Evolutionary conservation across 1,140 invertebrate species (phyloP), one percentile per base, ranked within the genome.

Genomic region (Drosophila kanapiae): DNA sequence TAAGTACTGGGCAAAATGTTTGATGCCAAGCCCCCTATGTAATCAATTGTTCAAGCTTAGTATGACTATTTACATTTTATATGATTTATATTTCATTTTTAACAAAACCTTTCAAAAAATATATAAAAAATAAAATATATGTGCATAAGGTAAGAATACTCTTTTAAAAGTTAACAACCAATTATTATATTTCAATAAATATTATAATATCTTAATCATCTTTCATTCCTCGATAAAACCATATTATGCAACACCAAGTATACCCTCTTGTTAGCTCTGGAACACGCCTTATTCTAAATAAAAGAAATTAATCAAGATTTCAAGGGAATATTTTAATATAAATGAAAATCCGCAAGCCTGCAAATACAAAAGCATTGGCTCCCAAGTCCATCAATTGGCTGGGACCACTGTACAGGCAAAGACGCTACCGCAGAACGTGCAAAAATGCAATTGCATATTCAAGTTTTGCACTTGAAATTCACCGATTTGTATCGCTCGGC

Each of bases 401-500:
- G 57, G 38, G 13, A 11, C 59, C 42, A 75, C 77, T 80, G 78
- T 80, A 62, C 63, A 6, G 18, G 10, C 37, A 18, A 69, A 54
- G 47, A 75, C 29, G 37, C 53, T 58, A 51, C 56, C 40, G 54
- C 51, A 69, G 43, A 77, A 71, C 75, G 68, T 70, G 67, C 60
- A 88, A 79, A 80, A 87, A 64, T 88, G 48, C 84, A 88, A 88
- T 90, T 88, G 84, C 85, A 88, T 90, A 88, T 88, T 88, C 84
- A 88, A 88, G 84, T 75, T 87, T 81, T 88, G 84, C 84, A 88
- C 84, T 88, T 88, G 84, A 88, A 88, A 88, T 88, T 88, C 84
- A 84, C 23, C 76, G 84, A 88, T 88, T 88, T 88, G 84, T 88
- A 88, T 88, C 84, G 80, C 23, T 53, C 54, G 74, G 56, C 79